These are phyloP conservation scores for Nansenia antarctica DNA, from an alignment of 2,113 vertebrate genomes.

Conservation along the genomic window DNA sequence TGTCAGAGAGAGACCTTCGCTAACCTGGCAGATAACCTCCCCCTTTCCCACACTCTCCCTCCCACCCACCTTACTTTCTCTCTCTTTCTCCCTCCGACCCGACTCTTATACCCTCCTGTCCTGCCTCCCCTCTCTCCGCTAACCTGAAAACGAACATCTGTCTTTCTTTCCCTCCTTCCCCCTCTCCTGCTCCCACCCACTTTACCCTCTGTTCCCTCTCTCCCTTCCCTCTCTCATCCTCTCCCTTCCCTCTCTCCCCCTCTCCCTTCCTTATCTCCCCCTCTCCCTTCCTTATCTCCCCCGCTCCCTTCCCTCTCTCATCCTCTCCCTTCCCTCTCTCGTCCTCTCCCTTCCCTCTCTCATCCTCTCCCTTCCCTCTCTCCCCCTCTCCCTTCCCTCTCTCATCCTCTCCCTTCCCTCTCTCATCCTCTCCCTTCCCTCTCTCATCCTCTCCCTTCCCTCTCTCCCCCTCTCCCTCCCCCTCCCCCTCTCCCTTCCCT, in stretches of 20 bases:
- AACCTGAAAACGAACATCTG: too few species aligned
- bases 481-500: not conserved
- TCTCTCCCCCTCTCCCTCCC: not conserved
- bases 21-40: not conserved
- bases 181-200: too few species aligned
- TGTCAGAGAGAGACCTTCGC: slow-evolving; percentile 1
- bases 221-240: too few species aligned
- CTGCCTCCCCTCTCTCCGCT: too few species aligned
- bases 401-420: too few species aligned
- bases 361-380: too few species aligned
- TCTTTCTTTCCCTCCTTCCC: too few species aligned
- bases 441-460: not conserved
- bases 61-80: not conserved
- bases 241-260: too few species aligned
- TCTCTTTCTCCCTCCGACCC: not conserved
- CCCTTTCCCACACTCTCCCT: not conserved
- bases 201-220: too few species aligned
- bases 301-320: not conserved
- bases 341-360: too few species aligned
- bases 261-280: not conserved
- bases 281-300: not conserved
- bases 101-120: not conserved
- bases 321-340: not conserved
- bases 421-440: too few species aligned
- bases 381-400: too few species aligned